phyloP scores from a whole-genome alignment of 37 sponge, comb jelly and placozoan species.

The Aplysina aerophoba region DNA sequence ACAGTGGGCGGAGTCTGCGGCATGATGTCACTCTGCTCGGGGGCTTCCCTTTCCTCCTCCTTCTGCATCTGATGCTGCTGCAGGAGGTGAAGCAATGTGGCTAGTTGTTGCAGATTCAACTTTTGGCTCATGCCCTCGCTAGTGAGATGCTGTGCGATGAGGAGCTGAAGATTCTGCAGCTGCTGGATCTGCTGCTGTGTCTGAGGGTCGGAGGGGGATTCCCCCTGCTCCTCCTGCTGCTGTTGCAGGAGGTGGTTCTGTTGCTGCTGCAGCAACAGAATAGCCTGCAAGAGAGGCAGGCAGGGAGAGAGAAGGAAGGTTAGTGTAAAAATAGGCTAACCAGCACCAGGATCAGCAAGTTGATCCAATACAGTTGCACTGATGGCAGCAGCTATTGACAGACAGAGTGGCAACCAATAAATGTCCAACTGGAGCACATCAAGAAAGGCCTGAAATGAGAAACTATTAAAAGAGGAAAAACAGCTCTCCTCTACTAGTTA shows the following conservation, averaged over 20 bases:
- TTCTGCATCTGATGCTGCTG: conserved; percentile 17
- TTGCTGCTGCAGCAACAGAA: conserved; percentile 70
- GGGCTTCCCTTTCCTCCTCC: neutral
- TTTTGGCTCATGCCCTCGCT: conserved; percentile 55
- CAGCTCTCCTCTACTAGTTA: no score
- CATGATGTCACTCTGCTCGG: neutral
- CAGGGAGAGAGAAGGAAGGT: no score
- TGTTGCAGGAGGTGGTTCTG: conserved; percentile 68
- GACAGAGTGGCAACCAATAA: no score
- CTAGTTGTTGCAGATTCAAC: conserved; percentile 19
- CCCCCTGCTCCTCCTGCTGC: conserved; percentile 48
- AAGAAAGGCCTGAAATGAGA: no score
- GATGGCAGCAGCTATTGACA: neutral
- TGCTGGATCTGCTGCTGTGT: conserved; percentile 76
- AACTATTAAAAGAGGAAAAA: no score
- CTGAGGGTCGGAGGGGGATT: conserved; percentile 38
- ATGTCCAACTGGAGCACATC: no score
- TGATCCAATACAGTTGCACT: neutral
- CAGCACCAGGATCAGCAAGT: neutral
- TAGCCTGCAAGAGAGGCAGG: conserved; percentile 70
- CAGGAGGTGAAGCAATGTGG: conserved; percentile 7
- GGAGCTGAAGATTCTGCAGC: conserved; percentile 73
- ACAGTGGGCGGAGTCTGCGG: neutral
- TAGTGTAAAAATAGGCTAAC: no score
- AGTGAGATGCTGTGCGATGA: conserved; percentile 74